phyloP scores from a whole-genome alignment of 2,113 vertebrate genomes.

The Dascyllus trimaculatus region DNA sequence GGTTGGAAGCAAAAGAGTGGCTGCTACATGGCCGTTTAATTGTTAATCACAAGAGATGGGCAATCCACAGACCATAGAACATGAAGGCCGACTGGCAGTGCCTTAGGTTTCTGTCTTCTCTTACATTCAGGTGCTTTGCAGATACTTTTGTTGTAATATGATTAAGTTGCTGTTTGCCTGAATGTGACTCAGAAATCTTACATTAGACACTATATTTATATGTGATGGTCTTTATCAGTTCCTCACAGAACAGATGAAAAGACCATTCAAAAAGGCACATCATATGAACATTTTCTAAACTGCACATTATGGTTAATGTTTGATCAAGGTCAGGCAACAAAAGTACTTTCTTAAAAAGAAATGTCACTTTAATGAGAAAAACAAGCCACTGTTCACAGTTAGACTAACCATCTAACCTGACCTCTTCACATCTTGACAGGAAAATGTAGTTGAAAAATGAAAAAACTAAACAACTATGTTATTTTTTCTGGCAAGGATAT shows the following conservation, averaged over 20 bases:
- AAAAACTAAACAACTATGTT: background rate
- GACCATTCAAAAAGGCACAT: too few species aligned
- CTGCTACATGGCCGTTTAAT: slow-evolving; percentile 34
- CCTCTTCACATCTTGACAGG: background rate
- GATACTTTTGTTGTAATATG: background rate
- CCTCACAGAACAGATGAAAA: too few species aligned
- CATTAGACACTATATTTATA: too few species aligned
- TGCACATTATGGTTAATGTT: too few species aligned
- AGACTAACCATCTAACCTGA: background rate
- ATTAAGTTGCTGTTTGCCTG: background rate
- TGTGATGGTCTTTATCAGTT: too few species aligned
- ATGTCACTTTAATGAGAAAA: background rate
- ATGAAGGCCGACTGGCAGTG: background rate
- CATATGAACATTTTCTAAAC: too few species aligned
- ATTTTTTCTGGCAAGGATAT: background rate
- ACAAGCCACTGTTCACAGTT: background rate
- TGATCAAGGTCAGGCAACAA: too few species aligned
- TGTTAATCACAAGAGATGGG: slow-evolving; percentile 36
- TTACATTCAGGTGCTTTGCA: background rate
- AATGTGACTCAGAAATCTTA: too few species aligned
- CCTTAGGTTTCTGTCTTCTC: background rate
- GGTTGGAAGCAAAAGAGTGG: slow-evolving; percentile 32
- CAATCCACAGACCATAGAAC: background rate
- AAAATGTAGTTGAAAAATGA: background rate
- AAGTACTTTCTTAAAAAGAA: background rate